Evolutionary conservation across 1,140 invertebrate species (phyloP), one percentile per base, ranked within the genome.

Genomic region (Hypsibius dujardini): DNA sequence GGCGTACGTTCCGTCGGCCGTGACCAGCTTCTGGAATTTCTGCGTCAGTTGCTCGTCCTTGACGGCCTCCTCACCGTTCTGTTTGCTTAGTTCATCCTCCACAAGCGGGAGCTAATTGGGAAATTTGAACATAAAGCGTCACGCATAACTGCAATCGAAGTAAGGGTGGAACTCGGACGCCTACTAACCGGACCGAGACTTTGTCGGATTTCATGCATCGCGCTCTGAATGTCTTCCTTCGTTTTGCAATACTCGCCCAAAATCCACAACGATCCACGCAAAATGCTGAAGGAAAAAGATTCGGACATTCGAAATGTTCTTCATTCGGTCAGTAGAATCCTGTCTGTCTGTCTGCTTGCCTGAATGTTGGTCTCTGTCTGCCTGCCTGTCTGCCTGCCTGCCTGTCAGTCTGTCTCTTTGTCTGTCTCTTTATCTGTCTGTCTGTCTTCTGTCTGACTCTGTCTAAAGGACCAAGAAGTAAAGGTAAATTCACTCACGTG

Each of bases 1-100:
- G 47, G 94, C 95, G 79, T 99, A 99, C 1, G 95, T 97, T 60
- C 96, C 96, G 83, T 99, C 95, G 46, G 92, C 93, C 50, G 92
- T 95, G n/a, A 96, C 90, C 47, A 90, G 79, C 73, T 86, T 86
- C 1, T 83, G 81, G 2, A 83, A 80, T 56, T 72, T 75, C 72
- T 74, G 70, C 75, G 14, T 79, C 78, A 62, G 79, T 77, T 2
- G 77, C 77, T 77, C 84, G 79, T 71, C 82, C 78, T 3, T 46
- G 2, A 72, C 7, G 7, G 7, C 47, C 83, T 73, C 84, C 83
- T 87, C 86, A 1, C 86, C 86, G 85, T 82, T 76, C 85, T 82
- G 73, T 45, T 74, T 77, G 73, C 85, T 86, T 74, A 93, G 83
- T 79, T 95, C 92, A 74, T 89, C 86, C 75, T 94, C 92, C 46